phyloP scores from a whole-genome alignment of 2,797 vertebrate genomes.

The Galago senegalensis region DNA sequence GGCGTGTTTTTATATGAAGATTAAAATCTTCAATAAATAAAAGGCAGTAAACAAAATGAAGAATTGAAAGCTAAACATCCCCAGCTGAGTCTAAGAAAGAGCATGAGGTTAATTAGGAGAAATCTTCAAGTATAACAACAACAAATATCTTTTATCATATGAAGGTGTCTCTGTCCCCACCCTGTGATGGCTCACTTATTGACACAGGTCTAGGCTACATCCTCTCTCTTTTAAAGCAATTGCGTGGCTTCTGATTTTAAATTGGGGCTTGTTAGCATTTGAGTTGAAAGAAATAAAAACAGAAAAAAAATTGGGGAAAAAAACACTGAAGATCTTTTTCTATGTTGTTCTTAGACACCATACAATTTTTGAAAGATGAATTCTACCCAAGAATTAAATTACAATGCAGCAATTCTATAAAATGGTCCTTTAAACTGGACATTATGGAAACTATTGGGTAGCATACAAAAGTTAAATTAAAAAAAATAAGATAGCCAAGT shows the following conservation, averaged over 20 bases:
- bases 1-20: background rate
- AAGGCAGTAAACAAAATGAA: background rate
- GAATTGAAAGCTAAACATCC: background rate
- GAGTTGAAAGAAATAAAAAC: constrained; percentile 29
- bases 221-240: background rate
- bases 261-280: background rate
- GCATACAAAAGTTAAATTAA: background rate
- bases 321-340: background rate
- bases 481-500: background rate
- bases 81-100: background rate
- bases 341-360: background rate
- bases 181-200: background rate
- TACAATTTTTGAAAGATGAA: constrained; percentile 3
- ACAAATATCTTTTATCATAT: background rate
- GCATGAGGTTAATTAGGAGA: background rate
- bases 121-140: background rate
- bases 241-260: background rate
- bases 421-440: background rate
- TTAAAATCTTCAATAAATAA: constrained; percentile 50
- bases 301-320: background rate
- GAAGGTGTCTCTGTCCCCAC: background rate
- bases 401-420: background rate
- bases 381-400: background rate
- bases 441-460: background rate
- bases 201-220: background rate